Conservation (phyloP, 2,797 vertebrate genomes). For the Tenualosa ilisha region DNA sequence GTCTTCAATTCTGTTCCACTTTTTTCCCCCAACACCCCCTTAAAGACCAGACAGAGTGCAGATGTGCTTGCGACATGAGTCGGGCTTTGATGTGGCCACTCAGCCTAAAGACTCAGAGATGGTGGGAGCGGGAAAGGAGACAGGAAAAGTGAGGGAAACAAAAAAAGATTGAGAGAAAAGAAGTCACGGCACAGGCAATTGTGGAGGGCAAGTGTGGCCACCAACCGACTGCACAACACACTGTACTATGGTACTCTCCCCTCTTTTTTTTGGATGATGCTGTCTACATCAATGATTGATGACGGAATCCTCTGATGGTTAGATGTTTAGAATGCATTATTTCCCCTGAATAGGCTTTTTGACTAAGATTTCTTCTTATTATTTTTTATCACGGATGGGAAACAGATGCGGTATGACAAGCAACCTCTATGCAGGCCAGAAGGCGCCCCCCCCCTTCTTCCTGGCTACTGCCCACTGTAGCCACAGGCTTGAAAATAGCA, state of each 20-base stretch:
- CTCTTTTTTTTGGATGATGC: background rate
- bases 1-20: background rate
- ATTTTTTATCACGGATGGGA: background rate
- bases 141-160: background rate
- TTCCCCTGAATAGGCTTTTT: background rate
- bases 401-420: background rate
- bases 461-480: slow-evolving; percentile 45
- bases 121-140: background rate
- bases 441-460: background rate
- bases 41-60: background rate
- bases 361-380: background rate
- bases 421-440: background rate
- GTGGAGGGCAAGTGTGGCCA: background rate
- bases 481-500: slow-evolving; percentile 22
- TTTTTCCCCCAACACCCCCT: background rate
- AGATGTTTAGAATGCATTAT: background rate
- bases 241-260: background rate
- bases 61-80: slow-evolving; percentile 17
- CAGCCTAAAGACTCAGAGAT: slow-evolving; percentile 21
- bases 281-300: background rate
- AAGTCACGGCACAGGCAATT: background rate
- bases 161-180: background rate
- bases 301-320: background rate
- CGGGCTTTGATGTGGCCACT: slow-evolving; percentile 25
- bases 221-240: background rate